Evolutionary conservation across 2,113 vertebrate genomes (phyloP).

Genomic region (Myotis davidii): DNA sequence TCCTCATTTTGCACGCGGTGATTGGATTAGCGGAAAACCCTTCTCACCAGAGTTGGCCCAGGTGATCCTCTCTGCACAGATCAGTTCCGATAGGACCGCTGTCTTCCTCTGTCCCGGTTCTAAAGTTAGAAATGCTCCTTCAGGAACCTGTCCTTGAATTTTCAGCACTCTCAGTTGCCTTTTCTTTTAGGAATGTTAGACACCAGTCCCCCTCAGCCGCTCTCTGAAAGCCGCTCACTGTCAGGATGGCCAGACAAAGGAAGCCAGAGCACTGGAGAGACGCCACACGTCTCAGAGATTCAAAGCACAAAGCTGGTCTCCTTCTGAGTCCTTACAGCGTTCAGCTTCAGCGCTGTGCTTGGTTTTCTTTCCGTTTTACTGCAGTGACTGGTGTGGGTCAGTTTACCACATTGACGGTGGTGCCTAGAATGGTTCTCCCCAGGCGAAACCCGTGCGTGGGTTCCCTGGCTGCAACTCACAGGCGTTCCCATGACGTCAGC

Average conservation of each 20-base stretch:
- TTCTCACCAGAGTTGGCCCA: neutral
- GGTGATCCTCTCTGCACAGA: neutral
- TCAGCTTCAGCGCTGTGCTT: neutral
- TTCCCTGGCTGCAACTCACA: neutral
- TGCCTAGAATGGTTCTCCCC: neutral
- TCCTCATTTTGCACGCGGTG: neutral
- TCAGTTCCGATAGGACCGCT: neutral
- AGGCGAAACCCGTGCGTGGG: neutral
- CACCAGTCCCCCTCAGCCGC: neutral
- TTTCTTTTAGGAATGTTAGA: slow-evolving; percentile 49
- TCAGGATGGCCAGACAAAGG: neutral
- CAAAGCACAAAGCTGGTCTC: neutral
- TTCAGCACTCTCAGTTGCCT: neutral
- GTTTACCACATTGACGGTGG: neutral
- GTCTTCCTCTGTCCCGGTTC: neutral
- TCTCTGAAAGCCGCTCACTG: neutral
- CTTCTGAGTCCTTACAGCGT: neutral
- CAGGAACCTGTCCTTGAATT: neutral
- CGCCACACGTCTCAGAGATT: neutral
- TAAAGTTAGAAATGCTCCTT: neutral
- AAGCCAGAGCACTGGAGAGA: neutral
- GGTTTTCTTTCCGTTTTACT: neutral
- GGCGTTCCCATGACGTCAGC: neutral
- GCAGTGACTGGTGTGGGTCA: neutral
- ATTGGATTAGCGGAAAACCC: neutral